Percentiles rank a stretch among this genome's conserved stretches.
Conservation (phyloP, 2,888 invertebrate species). For the Nemapogon koenigi region DNA sequence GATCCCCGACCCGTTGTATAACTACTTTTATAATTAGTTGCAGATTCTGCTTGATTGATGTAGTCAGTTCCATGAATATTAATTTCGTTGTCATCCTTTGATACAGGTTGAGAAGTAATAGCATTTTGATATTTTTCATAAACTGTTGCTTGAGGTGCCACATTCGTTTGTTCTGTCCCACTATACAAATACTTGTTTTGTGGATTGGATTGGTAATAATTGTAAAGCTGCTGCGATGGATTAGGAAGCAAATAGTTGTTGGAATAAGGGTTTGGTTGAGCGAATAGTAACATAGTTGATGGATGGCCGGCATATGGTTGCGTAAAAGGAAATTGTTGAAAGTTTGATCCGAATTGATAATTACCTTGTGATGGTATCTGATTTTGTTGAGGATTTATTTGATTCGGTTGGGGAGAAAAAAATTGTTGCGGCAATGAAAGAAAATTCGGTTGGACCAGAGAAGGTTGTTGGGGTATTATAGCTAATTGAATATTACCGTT, state of each 20-base stretch:
- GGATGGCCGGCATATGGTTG: slow-evolving; percentile 38
- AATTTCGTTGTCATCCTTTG: slow-evolving; percentile 46
- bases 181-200: slow-evolving; percentile 41
- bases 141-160: slow-evolving; percentile 28
- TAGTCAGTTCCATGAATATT: slow-evolving; percentile 35
- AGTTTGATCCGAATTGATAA: slow-evolving; percentile 31
- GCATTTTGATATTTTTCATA: slow-evolving; percentile 38
- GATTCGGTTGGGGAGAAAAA: slow-evolving; percentile 24
- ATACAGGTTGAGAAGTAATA: slow-evolving; percentile 25
- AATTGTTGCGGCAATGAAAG: slow-evolving; percentile 4
- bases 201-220: slow-evolving; percentile 40
- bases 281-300: slow-evolving; percentile 39
- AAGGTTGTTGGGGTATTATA: slow-evolving; percentile 29
- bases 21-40: slow-evolving; percentile 34
- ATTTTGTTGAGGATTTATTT: slow-evolving; percentile 26
- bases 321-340: slow-evolving; percentile 30
- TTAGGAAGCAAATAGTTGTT: slow-evolving; percentile 36
- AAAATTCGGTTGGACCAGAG: slow-evolving; percentile 1
- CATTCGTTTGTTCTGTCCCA: slow-evolving; percentile 13
- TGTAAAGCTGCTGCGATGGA: slow-evolving; percentile 40
- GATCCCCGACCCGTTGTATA: slow-evolving; percentile 33
- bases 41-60: slow-evolving; percentile 32
- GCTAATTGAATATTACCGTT: slow-evolving; percentile 42
- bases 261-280: slow-evolving; percentile 38
- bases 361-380: slow-evolving; percentile 29